These are phyloP conservation scores for Pelusios castaneus DNA, from an alignment of 2,113 vertebrate genomes.

Conservation along the genomic window DNA sequence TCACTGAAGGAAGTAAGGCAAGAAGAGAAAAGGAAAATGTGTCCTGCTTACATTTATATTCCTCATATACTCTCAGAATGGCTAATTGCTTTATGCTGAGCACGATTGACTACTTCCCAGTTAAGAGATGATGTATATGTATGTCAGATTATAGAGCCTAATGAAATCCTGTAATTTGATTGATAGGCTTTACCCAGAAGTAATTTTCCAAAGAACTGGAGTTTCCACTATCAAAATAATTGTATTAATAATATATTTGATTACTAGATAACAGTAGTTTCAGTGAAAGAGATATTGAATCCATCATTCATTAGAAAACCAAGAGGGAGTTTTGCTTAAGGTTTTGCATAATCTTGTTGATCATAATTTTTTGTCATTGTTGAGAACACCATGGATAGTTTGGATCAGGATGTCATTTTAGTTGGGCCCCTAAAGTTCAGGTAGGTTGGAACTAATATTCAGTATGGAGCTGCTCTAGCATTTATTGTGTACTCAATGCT, in stretches of 20 bases:
- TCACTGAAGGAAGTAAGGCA: neutral
- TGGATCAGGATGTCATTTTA: neutral
- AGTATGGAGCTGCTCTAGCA: neutral
- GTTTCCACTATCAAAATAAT: neutral
- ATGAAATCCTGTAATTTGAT: neutral
- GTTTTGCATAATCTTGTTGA: neutral
- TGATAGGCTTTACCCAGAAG: neutral
- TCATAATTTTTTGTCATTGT: neutral
- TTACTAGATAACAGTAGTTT: neutral
- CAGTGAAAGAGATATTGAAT: neutral
- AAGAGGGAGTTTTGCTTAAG: neutral
- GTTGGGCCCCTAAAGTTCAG: neutral
- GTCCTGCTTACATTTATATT: neutral
- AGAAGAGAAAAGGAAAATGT: neutral
- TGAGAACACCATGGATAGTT: neutral
- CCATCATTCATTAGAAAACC: neutral
- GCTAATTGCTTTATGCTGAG: neutral
- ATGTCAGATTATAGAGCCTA: neutral
- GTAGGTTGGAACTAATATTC: neutral
- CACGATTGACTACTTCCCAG: neutral
- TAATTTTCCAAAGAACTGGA: neutral
- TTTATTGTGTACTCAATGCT: neutral
- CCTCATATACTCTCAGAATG: neutral
- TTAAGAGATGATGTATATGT: slow-evolving; percentile 2
- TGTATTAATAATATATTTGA: neutral